These are phyloP conservation scores for Empidonax alnorum DNA, from an alignment of 2,113 vertebrate species.

Conservation along the genomic window DNA sequence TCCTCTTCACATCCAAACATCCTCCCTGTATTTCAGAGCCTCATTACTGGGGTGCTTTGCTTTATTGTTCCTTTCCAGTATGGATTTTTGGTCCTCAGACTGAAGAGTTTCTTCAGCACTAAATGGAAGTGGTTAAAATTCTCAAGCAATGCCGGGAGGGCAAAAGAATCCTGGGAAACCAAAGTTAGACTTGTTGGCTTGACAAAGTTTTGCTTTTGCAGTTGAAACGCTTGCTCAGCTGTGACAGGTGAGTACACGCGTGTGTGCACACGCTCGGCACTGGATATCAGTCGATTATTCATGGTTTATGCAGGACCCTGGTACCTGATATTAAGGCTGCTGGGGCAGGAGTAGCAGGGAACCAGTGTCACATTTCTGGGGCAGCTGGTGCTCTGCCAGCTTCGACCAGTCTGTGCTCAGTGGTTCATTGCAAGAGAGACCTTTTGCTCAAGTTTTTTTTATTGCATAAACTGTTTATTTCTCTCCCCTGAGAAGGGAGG, in stretches of 20 bases:
- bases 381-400: neutral
- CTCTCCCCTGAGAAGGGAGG: constrained; percentile 62
- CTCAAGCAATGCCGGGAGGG: neutral
- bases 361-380: constrained; percentile 37
- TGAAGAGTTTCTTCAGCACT: neutral
- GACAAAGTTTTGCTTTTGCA: neutral
- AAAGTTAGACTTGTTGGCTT: neutral
- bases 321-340: constrained; percentile 20
- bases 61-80: neutral
- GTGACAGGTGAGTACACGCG: neutral
- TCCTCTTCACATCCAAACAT: constrained; percentile 33
- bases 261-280: neutral
- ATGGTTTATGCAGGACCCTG: constrained; percentile 12
- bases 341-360: neutral
- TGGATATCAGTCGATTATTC: constrained; percentile 5
- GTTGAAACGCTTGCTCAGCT: neutral
- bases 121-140: neutral
- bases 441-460: neutral
- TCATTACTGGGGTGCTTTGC: neutral
- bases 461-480: constrained; percentile 53
- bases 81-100: neutral
- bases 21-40: neutral
- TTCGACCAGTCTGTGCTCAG: neutral
- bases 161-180: neutral
- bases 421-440: constrained; percentile 19